Percentiles rank a stretch among this genome's conserved stretches.
phyloP scores from a whole-genome alignment of 2,113 vertebrate genomes.

The Cheirogaleus medius region DNA sequence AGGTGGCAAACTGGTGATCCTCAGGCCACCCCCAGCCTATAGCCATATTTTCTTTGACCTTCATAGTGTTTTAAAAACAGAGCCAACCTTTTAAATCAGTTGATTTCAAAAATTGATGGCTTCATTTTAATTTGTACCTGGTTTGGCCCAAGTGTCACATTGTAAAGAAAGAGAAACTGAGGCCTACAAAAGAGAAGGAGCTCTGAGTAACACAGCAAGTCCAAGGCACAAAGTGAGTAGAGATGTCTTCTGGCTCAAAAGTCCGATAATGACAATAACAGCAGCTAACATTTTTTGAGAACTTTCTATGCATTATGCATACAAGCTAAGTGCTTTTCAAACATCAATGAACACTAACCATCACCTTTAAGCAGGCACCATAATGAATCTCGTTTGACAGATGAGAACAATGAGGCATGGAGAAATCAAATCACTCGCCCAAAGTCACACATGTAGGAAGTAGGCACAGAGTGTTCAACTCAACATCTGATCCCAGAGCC shows the following conservation, averaged over 20 bases:
- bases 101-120: neutral
- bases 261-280: neutral
- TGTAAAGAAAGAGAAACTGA: conserved; percentile 33
- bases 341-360: neutral
- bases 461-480: neutral
- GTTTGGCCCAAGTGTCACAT: neutral
- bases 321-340: neutral
- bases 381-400: neutral
- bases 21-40: neutral
- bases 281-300: neutral
- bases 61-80: neutral
- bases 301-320: neutral
- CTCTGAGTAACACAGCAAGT: neutral
- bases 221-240: neutral
- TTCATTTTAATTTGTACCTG: neutral
- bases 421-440: conserved; percentile 35
- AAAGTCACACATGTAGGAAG: neutral
- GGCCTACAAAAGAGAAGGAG: neutral
- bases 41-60: neutral
- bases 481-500: neutral
- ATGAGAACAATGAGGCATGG: neutral
- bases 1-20: neutral
- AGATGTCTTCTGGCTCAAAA: neutral
- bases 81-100: neutral
- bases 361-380: neutral